A percentile compares a stretch with the other conserved stretches of the same genome.
Evolutionary conservation across 2,797 vertebrate species (phyloP).

Genomic region (Merluccius polli): DNA sequence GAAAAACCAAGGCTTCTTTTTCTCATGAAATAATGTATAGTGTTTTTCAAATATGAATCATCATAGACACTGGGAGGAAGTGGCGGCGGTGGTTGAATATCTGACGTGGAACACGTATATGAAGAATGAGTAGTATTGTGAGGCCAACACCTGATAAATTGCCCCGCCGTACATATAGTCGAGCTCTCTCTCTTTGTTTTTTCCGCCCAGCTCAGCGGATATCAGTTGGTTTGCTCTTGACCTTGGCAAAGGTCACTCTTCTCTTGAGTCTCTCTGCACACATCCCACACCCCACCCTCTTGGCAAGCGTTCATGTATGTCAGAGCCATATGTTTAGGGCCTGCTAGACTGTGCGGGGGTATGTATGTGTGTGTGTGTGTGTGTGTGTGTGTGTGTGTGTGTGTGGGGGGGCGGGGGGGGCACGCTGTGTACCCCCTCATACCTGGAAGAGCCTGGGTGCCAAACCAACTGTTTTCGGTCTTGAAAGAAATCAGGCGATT

Average conservation of each 20-base stretch:
- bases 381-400: background rate
- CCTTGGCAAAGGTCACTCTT: conserved; percentile 59
- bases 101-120: conserved; percentile 45
- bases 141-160: conserved; percentile 52
- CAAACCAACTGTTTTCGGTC: conserved; percentile 23
- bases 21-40: too few relatives aligned
- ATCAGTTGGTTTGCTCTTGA: conserved; percentile 39
- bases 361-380: background rate
- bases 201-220: conserved; percentile 44
- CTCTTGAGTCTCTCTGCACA: conserved; percentile 47
- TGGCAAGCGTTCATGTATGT: conserved; percentile 60
- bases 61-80: conserved; percentile 34
- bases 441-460: conserved; percentile 35
- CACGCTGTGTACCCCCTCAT: conserved; percentile 21
- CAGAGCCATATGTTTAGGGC: conserved; percentile 53
- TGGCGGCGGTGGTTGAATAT: conserved; percentile 23
- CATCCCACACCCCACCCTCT: conserved; percentile 43
- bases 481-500: conserved; percentile 34
- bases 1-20: too few relatives aligned
- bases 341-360: conserved; percentile 2
- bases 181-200: background rate
- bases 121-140: conserved; percentile 54
- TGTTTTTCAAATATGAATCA: conserved; percentile 54
- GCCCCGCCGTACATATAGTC: conserved; percentile 23
- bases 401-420: background rate